phyloP scores from a whole-genome alignment of 2,797 vertebrate species.

The Kryptolebias ocellatus region DNA sequence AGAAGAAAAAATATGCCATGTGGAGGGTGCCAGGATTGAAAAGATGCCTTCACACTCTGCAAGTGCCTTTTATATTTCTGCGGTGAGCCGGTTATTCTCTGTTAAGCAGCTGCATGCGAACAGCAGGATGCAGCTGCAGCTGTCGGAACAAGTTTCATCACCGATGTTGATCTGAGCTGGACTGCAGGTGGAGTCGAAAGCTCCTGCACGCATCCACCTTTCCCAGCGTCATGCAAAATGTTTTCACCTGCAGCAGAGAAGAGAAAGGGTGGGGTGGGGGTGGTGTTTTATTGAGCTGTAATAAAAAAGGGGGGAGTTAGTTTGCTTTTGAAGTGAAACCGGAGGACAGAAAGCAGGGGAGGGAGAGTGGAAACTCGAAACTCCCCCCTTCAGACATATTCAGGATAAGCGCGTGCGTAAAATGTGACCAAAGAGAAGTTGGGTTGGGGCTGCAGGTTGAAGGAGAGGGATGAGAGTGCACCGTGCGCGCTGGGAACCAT shows the following conservation, averaged over 20 bases:
- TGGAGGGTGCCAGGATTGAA: conserved; percentile 59
- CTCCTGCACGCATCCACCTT: neutral
- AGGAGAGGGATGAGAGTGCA: conserved; percentile 6
- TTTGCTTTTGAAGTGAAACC: conserved; percentile 67
- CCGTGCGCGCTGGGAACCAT: conserved; percentile 51
- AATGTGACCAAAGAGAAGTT: conserved; percentile 31
- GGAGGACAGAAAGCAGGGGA: conserved; percentile 31
- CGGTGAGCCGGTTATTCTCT: conserved; percentile 43
- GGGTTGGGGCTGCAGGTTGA: conserved; percentile 4
- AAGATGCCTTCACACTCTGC: conserved; percentile 41
- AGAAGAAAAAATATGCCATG: conserved; percentile 65
- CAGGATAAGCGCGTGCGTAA: conserved; percentile 6
- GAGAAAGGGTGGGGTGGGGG: too few relatives aligned
- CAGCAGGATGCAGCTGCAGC: conserved; percentile 23
- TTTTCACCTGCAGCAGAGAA: conserved; percentile 14
- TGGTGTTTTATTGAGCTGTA: conserved; percentile 5
- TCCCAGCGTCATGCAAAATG: too few relatives aligned
- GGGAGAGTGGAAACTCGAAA: conserved; percentile 21
- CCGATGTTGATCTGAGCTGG: neutral
- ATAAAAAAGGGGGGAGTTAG: neutral
- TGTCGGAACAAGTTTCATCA: conserved; percentile 52
- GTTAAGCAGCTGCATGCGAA: conserved; percentile 32
- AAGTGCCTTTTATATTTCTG: conserved; percentile 46
- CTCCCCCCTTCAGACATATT: neutral
- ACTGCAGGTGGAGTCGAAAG: neutral